phyloP scores from a whole-genome alignment of 2,888 invertebrate genomes.

The Acanthococcus lagerstroemiae region DNA sequence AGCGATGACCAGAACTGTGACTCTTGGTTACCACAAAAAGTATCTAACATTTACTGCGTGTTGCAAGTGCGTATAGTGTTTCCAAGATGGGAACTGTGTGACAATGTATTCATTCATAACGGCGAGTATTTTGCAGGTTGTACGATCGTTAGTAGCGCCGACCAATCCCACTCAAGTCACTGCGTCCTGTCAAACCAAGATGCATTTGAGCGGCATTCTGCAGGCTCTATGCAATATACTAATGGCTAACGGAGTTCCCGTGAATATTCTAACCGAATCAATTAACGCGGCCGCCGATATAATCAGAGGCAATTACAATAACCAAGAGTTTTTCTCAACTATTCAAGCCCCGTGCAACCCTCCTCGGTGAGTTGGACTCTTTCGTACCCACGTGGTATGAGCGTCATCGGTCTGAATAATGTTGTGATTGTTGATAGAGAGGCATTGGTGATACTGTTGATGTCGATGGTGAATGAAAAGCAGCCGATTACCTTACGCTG shows the following conservation, averaged over 20 bases:
- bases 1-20: constrained; percentile 56
- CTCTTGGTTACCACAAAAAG: constrained; percentile 88
- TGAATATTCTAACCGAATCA: constrained; percentile 90
- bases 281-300: constrained; percentile 92
- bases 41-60: constrained; percentile 87
- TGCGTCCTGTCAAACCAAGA: constrained; percentile 71
- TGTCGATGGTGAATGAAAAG: constrained; percentile 98
- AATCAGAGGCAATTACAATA: constrained; percentile 76
- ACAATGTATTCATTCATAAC: too few relatives aligned
- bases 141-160: constrained; percentile 85
- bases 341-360: constrained; percentile 89
- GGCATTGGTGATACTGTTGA: constrained; percentile 83
- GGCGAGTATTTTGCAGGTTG: constrained; percentile 40
- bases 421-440: constrained; percentile 53
- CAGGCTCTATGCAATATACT: constrained; percentile 76
- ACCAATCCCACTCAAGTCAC: constrained; percentile 76
- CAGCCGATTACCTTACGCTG: constrained; percentile 83
- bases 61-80: too few relatives aligned
- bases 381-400: neutral
- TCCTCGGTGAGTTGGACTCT: constrained; percentile 49
- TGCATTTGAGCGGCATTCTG: constrained; percentile 73
- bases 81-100: too few relatives aligned
- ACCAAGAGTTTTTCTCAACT: constrained; percentile 83
- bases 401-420: too few relatives aligned
- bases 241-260: constrained; percentile 93